These are phyloP conservation scores for Hyposoter didymator DNA, from an alignment of 2,888 invertebrate genomes.

Conservation along the genomic window DNA sequence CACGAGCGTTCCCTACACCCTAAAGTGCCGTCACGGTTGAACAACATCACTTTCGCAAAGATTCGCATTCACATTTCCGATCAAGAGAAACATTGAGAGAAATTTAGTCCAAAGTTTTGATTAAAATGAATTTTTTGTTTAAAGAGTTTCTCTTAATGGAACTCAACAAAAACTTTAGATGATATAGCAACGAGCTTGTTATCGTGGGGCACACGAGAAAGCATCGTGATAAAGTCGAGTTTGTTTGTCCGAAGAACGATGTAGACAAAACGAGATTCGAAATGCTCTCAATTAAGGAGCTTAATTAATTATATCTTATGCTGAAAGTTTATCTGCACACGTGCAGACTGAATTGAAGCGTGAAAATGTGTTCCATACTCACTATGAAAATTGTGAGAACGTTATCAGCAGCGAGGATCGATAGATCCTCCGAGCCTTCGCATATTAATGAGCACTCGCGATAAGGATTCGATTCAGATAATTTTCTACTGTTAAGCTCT, in stretches of 20 bases:
- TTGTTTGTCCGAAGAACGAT: constrained; percentile 32
- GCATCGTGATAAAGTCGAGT: constrained; percentile 15
- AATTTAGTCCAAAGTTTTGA: not conserved
- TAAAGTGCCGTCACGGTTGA: not conserved
- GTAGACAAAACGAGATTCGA: constrained; percentile 15
- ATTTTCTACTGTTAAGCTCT: not conserved
- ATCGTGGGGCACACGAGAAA: constrained; percentile 17
- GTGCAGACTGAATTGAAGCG: not conserved
- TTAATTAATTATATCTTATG: not conserved
- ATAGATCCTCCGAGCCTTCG: constrained; percentile 61
- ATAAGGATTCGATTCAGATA: constrained; percentile 30
- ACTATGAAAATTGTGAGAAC: constrained; percentile 27
- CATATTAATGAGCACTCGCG: constrained; percentile 63
- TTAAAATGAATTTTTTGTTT: not conserved
- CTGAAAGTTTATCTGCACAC: not conserved
- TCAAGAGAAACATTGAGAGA: not conserved
- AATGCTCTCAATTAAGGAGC: not conserved
- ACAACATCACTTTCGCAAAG: not conserved
- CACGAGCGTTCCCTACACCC: not conserved
- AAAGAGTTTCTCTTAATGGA: not conserved
- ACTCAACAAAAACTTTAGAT: not conserved
- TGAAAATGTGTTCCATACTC: constrained; percentile 21
- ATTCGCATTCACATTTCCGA: not conserved
- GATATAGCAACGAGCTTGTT: not conserved
- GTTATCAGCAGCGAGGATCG: constrained; percentile 58